These are phyloP conservation scores for Drosophila oshimai DNA, from an alignment of 1,140 invertebrate genomes.

Conservation along the genomic window DNA sequence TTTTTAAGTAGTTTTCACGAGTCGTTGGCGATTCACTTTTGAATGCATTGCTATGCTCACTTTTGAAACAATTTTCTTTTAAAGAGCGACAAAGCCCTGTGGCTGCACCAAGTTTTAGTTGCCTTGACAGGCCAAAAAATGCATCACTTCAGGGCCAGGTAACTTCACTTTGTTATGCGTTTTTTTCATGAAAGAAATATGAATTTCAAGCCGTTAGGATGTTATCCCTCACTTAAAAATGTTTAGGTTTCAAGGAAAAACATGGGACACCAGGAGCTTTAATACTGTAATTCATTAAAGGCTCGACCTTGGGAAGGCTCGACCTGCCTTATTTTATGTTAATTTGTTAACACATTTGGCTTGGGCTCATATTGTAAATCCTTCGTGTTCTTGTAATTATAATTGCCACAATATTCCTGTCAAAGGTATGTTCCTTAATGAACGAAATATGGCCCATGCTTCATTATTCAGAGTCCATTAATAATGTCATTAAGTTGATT, in stretches of 20 bases:
- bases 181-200: too few relatives aligned
- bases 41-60: conserved; percentile 12
- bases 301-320: too few relatives aligned
- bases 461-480: conserved; percentile 23
- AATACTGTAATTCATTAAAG: too few relatives aligned
- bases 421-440: neutral
- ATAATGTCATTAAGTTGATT: conserved; percentile 34
- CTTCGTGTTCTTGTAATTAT: neutral
- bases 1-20: conserved; percentile 4
- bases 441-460: neutral
- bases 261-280: too few relatives aligned
- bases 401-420: conserved; percentile 4
- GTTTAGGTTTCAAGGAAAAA: too few relatives aligned
- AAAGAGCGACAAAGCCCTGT: neutral
- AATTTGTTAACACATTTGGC: neutral
- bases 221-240: too few relatives aligned
- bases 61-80: conserved; percentile 8
- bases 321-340: too few relatives aligned
- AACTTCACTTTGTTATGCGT: too few relatives aligned
- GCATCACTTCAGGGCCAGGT: too few relatives aligned
- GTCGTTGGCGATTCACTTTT: conserved; percentile 24
- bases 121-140: neutral
- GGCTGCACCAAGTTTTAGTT: neutral
- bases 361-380: neutral
- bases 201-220: too few relatives aligned